These are phyloP conservation scores for Epinephelus lanceolatus DNA, from an alignment of 2,113 vertebrate species.

Conservation along the genomic window DNA sequence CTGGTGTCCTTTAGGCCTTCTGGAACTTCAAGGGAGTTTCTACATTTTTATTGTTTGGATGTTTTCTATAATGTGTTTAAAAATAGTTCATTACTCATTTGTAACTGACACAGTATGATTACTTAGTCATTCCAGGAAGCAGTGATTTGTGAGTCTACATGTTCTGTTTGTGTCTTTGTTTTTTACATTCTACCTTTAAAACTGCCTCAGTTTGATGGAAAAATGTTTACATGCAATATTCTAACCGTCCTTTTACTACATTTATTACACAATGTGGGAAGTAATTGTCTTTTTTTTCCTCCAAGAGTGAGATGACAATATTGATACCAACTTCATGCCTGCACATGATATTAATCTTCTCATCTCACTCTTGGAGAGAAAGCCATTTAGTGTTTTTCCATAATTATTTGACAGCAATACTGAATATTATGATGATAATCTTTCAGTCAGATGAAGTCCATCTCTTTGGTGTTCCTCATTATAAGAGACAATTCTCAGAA, in stretches of 20 bases:
- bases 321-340: neutral
- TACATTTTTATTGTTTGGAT: neutral
- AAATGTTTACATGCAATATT: neutral
- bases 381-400: neutral
- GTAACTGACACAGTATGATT: neutral
- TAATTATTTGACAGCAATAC: neutral
- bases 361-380: neutral
- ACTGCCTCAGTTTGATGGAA: neutral
- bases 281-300: neutral
- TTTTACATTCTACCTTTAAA: neutral
- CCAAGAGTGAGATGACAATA: neutral
- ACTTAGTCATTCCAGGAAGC: neutral
- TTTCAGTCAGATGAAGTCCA: neutral
- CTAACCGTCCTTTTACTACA: neutral
- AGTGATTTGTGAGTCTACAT: neutral
- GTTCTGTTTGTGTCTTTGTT: neutral
- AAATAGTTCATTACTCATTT: neutral
- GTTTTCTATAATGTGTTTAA: neutral
- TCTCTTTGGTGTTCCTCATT: neutral
- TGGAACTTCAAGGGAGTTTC: neutral
- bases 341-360: neutral
- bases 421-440: neutral
- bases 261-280: slow-evolving; percentile 8
- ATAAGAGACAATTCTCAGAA: neutral
- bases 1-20: neutral